phyloP scores from a whole-genome alignment of 2,888 invertebrate species.

The Altica lythri region DNA sequence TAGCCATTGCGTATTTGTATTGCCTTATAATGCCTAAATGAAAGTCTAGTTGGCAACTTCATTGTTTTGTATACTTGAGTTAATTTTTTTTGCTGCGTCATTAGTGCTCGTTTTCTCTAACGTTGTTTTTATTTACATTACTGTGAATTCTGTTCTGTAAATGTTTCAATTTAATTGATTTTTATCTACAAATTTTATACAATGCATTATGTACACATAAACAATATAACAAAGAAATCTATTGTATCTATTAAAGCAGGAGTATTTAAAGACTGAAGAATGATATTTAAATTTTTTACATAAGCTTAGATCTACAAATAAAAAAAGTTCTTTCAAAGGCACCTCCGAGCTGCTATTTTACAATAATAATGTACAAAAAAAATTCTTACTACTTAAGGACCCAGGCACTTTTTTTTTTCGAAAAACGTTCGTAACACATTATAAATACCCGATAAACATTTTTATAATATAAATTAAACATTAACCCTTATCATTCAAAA shows the following conservation, averaged over 20 bases:
- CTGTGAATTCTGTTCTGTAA: no score
- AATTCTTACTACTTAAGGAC: conserved; percentile 25
- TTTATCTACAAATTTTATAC: not conserved
- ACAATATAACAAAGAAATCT: conserved; percentile 27
- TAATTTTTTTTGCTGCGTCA: no score
- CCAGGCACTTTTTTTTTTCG: conserved; percentile 36
- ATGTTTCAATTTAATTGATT: no score
- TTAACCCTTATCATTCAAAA: conserved; percentile 10
- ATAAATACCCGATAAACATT: conserved; percentile 31
- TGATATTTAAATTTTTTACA: conserved; percentile 28
- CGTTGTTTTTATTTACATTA: no score
- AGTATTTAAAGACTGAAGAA: conserved; percentile 33
- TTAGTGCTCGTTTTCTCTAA: no score
- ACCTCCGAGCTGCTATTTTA: conserved; percentile 39
- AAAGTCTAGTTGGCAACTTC: no score
- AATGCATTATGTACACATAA: conserved; percentile 17
- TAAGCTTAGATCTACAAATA: conserved; percentile 31
- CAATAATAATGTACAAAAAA: conserved; percentile 32
- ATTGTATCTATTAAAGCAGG: conserved; percentile 33
- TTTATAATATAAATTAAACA: conserved; percentile 19
- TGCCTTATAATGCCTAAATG: no score
- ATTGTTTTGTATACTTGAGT: no score
- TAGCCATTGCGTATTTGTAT: no score
- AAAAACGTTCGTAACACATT: conserved; percentile 28
- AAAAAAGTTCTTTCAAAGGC: conserved; percentile 36